These are phyloP conservation scores for Epistrophe grossulariae DNA, from an alignment of 2,888 invertebrate species.

Conservation along the genomic window DNA sequence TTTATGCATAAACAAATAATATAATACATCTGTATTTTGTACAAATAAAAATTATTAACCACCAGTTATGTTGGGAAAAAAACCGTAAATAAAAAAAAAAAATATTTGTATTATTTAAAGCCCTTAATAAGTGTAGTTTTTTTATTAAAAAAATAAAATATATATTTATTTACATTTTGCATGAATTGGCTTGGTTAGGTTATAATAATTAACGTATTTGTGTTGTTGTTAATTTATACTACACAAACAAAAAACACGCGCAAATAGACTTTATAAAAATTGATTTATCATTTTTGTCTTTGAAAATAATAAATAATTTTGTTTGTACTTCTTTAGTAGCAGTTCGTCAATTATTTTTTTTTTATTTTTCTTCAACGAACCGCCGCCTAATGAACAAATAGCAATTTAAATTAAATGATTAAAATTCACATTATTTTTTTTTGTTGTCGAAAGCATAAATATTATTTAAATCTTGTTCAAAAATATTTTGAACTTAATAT, in stretches of 20 bases:
- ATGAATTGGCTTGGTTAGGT: slow-evolving; percentile 54
- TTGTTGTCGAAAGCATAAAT: slow-evolving; percentile 48
- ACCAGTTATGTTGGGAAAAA: slow-evolving; percentile 36
- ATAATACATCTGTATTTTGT: slow-evolving; percentile 38
- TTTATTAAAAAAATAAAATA: slow-evolving; percentile 50
- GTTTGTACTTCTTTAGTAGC: slow-evolving; percentile 74
- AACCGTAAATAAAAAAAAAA: slow-evolving; percentile 13
- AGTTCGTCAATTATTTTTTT: slow-evolving; percentile 29
- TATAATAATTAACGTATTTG: slow-evolving; percentile 32
- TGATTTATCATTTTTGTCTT: slow-evolving; percentile 44
- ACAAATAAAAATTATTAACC: slow-evolving; percentile 34
- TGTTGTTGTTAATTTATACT: slow-evolving; percentile 35
- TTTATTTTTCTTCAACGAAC: slow-evolving; percentile 17
- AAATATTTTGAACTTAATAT: slow-evolving; percentile 61
- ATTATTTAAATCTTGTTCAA: slow-evolving; percentile 48
- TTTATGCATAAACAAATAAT: slow-evolving; percentile 31
- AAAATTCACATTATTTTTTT: slow-evolving; percentile 14
- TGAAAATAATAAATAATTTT: slow-evolving; percentile 49
- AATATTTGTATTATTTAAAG: slow-evolving; percentile 49
- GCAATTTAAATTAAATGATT: slow-evolving; percentile 6
- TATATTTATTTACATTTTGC: slow-evolving; percentile 60
- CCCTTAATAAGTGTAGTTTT: slow-evolving; percentile 47
- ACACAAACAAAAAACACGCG: slow-evolving; percentile 45
- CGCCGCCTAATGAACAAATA: slow-evolving; percentile 34
- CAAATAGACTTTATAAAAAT: slow-evolving; percentile 50